Evolutionary conservation across 2,113 vertebrate genomes (phyloP).

Genomic region (Leptobrachium leishanense): DNA sequence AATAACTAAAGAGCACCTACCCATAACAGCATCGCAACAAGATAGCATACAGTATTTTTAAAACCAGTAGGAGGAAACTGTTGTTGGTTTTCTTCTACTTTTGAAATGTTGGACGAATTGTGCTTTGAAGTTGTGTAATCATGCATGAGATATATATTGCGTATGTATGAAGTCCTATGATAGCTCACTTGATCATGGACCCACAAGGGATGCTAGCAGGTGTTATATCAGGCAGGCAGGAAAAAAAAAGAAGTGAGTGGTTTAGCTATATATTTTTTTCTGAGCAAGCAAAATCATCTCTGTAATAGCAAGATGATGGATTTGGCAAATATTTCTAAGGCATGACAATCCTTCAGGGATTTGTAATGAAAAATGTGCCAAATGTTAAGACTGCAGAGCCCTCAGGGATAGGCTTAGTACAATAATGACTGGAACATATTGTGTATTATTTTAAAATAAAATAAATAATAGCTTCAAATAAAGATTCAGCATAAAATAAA

Average conservation of each 20-base stretch:
- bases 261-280: constrained; percentile 13
- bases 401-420: background rate
- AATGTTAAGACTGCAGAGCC: constrained; percentile 6
- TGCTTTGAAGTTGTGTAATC: background rate
- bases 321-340: constrained; percentile 32
- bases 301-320: constrained; percentile 43
- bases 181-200: background rate
- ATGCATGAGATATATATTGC: constrained; percentile 3
- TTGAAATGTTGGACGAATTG: too few relatives aligned
- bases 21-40: too few relatives aligned
- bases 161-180: background rate
- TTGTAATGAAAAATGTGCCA: constrained; percentile 30
- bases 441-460: background rate
- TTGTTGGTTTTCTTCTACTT: too few relatives aligned
- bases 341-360: constrained; percentile 39
- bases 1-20: too few relatives aligned
- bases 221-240: constrained; percentile 18
- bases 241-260: constrained; percentile 29
- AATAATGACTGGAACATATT: background rate
- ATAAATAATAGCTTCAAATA: background rate
- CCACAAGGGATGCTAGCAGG: constrained; percentile 15
- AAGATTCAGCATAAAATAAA: background rate
- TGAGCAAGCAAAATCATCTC: constrained; percentile 32
- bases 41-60: too few relatives aligned
- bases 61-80: too few relatives aligned